phyloP scores from a whole-genome alignment of 2,888 invertebrate genomes.

The Drosophila setosimentum region DNA sequence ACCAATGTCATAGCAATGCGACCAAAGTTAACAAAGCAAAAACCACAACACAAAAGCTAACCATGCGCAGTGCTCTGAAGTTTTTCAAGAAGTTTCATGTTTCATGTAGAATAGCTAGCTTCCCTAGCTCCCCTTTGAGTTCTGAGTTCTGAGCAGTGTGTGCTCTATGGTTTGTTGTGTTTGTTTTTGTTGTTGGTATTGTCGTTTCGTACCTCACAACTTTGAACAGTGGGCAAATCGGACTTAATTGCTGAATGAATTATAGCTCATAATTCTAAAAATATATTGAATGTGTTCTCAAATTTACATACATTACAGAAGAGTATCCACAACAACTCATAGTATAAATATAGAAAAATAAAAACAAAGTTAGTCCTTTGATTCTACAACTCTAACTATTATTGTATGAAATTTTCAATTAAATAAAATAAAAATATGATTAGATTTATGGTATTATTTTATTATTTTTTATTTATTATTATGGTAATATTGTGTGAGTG shows the following conservation, averaged over 20 bases:
- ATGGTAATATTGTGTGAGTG: no score
- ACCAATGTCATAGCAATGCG: slow-evolving; percentile 83
- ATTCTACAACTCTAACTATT: no score
- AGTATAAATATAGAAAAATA: background rate
- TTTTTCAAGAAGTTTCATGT: slow-evolving; percentile 71
- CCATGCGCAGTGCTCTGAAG: slow-evolving; percentile 72
- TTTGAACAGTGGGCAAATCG: background rate
- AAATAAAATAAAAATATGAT: background rate
- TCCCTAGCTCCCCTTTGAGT: slow-evolving; percentile 6
- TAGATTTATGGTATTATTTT: no score
- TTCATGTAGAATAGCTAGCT: slow-evolving; percentile 31
- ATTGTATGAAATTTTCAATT: background rate
- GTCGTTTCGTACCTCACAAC: background rate
- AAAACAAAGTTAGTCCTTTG: no score
- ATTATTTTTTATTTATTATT: no score
- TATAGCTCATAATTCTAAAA: background rate
- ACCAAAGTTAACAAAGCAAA: slow-evolving; percentile 79
- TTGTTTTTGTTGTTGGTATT: slow-evolving; percentile 45
- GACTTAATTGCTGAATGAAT: background rate
- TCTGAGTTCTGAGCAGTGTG: slow-evolving; percentile 1
- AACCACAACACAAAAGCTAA: slow-evolving; percentile 79
- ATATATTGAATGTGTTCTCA: background rate
- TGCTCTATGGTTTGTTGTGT: slow-evolving; percentile 40
- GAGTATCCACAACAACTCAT: background rate
- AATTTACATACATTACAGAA: background rate